A percentile compares a stretch with the other conserved stretches of the same genome.
Evolutionary conservation across 1,140 invertebrate species (phyloP).

Genomic region (Stenopsyche tienmushanensis): DNA sequence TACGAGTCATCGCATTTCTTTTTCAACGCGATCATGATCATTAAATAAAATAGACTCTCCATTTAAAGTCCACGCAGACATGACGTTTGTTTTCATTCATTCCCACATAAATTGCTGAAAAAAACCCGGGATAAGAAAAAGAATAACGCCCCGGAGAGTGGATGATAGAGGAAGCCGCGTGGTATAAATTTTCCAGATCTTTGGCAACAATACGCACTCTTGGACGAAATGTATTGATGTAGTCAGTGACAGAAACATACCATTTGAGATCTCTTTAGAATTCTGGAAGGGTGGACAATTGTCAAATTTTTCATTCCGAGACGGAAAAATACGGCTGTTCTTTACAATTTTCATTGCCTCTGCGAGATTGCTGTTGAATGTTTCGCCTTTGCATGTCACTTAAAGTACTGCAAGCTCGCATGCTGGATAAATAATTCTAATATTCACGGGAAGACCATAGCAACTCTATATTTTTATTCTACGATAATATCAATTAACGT

Average conservation of each 20-base stretch:
- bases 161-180: not conserved
- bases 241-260: constrained; percentile 25
- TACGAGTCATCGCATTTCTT: constrained; percentile 16
- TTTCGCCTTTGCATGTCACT: no score
- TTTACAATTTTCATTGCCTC: no score
- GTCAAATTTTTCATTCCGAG: constrained; percentile 20
- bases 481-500: no score
- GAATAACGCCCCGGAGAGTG: constrained; percentile 1
- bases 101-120: constrained; percentile 31
- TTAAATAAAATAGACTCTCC: no score
- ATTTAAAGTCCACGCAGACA: constrained; percentile 5
- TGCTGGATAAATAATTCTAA: no score
- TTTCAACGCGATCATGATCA: not conserved
- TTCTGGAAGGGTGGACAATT: constrained; percentile 6
- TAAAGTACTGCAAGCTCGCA: no score
- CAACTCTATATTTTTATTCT: no score
- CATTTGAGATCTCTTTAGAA: constrained; percentile 26
- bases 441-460: no score
- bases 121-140: constrained; percentile 24
- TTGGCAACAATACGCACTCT: constrained; percentile 19
- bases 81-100: constrained; percentile 36
- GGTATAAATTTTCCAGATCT: not conserved
- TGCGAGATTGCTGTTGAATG: no score
- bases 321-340: not conserved
- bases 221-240: constrained; percentile 16